Conservation (phyloP, 30 jellyfish, hydroid and myxozoan genomes). For the Catostylus mosaicus region DNA sequence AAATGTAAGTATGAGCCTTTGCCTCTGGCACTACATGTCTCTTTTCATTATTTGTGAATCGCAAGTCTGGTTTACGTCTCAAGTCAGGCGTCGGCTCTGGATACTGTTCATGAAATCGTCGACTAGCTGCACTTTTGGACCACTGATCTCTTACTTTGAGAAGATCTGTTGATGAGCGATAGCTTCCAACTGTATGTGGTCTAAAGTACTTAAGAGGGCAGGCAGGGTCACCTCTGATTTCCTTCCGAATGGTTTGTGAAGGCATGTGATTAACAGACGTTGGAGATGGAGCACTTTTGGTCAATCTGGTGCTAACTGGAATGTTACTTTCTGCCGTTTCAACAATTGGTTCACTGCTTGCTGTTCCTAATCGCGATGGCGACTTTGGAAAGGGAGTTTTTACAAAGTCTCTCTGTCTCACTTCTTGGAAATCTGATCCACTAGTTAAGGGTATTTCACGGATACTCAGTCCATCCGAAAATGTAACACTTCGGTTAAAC, state of each 20-base stretch:
- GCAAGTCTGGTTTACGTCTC: conserved; percentile 78
- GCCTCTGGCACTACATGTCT: conserved; percentile 78
- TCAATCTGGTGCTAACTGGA: not conserved
- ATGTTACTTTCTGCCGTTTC: not conserved
- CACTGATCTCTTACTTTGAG: conserved; percentile 50
- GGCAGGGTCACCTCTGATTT: conserved; percentile 49
- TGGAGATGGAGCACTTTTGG: conserved; percentile 22
- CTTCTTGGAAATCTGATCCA: conserved; percentile 22
- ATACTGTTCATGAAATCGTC: conserved; percentile 50
- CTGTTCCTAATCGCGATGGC: not conserved
- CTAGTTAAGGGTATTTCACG: conserved; percentile 75
- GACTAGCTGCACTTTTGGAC: conserved; percentile 74
- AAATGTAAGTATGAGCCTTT: conserved; percentile 59
- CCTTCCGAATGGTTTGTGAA: conserved; percentile 21
- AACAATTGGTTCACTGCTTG: conserved; percentile 5
- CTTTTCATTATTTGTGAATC: conserved; percentile 66
- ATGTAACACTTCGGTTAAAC: conserved; percentile 69
- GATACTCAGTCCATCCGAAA: conserved; percentile 73
- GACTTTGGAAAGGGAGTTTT: conserved; percentile 46
- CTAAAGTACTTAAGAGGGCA: conserved; percentile 47
- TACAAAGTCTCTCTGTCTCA: not conserved
- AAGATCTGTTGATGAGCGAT: conserved; percentile 60
- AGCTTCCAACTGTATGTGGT: conserved; percentile 64
- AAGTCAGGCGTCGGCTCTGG: conserved; percentile 82
- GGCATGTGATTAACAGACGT: conserved; percentile 65